A percentile compares a stretch with the other conserved stretches of the same genome.
Conservation (phyloP, 1,140 invertebrate genomes). For the Polyergus mexicanus region DNA sequence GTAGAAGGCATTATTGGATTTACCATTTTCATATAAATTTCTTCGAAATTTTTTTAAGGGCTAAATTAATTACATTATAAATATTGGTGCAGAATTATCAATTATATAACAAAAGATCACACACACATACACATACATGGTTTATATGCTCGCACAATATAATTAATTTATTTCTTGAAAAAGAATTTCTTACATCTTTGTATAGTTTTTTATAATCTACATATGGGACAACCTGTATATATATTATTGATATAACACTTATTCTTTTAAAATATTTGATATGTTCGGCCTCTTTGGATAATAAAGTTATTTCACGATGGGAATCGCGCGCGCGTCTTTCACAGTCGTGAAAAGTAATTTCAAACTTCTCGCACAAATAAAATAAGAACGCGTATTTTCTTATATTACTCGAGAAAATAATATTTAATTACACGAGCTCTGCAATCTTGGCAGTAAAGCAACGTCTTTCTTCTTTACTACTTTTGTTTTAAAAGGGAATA, state of each 20-base stretch:
- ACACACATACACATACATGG: no score
- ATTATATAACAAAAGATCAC: slow-evolving; percentile 6
- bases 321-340: slow-evolving; percentile 29
- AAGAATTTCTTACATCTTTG: no score
- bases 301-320: slow-evolving; percentile 47
- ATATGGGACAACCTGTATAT: no score
- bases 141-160: background rate
- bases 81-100: slow-evolving; percentile 1
- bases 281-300: slow-evolving; percentile 33
- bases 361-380: slow-evolving; percentile 51
- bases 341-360: slow-evolving; percentile 55
- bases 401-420: slow-evolving; percentile 53
- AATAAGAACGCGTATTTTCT: slow-evolving; percentile 44
- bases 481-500: slow-evolving; percentile 2
- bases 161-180: no score
- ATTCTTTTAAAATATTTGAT: slow-evolving; percentile 34
- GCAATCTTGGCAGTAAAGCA: background rate
- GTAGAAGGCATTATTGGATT: background rate
- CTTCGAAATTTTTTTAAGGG: background rate
- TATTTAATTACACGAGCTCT: slow-evolving; percentile 47
- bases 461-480: background rate
- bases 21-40: background rate
- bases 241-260: slow-evolving; percentile 30
- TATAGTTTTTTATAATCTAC: no score
- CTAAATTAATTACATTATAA: background rate